Conservation (phyloP, 1,140 invertebrate species). For the Orchestia grillus region DNA sequence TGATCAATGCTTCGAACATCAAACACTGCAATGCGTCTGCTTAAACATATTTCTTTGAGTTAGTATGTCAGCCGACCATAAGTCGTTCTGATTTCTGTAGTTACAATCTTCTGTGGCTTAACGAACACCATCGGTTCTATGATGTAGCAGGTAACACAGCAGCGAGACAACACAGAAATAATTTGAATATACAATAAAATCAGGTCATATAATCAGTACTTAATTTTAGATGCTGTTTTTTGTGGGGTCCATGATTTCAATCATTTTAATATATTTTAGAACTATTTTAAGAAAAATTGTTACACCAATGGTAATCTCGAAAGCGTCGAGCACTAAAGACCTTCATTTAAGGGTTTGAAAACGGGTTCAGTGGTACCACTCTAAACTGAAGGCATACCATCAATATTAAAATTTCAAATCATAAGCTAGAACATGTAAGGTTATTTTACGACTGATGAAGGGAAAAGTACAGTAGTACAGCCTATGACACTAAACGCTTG, state of each 20-base stretch:
- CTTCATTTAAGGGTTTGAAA: not conserved
- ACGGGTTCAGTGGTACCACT: not conserved
- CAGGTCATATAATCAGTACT: not conserved
- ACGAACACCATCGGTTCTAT: too few relatives aligned
- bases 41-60: not conserved
- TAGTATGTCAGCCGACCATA: too few relatives aligned
- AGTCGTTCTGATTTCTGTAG: too few relatives aligned
- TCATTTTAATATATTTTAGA: not conserved
- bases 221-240: not conserved
- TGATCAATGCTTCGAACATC: not conserved
- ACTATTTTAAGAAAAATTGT: not conserved
- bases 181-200: not conserved
- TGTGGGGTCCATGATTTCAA: not conserved
- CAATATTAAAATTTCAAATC: not conserved
- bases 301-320: not conserved
- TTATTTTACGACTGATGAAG: not conserved
- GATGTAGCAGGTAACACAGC: not conserved
- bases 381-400: not conserved
- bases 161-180: not conserved
- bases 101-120: too few relatives aligned
- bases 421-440: not conserved
- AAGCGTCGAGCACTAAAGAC: not conserved
- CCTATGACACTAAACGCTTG: not conserved
- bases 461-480: not conserved
- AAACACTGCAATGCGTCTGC: not conserved